Conservation (phyloP, 35 echinoderm and acorn worm species). For the Apostichopus californicus region DNA sequence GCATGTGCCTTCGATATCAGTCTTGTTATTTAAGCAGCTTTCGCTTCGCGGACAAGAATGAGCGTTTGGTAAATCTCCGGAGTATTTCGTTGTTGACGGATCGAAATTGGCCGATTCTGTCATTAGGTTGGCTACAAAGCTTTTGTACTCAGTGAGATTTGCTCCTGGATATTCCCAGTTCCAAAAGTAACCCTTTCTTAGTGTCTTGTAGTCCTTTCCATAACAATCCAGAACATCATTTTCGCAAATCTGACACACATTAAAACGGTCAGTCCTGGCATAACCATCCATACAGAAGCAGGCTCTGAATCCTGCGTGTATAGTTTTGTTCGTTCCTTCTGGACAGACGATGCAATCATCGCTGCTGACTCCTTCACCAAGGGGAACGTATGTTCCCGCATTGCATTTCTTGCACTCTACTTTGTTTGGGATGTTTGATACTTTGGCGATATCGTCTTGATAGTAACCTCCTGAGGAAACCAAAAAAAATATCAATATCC, state of each 20-base stretch:
- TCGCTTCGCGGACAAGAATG: not conserved
- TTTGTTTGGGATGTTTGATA: not conserved
- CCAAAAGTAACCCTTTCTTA: not conserved
- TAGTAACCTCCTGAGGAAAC: not conserved
- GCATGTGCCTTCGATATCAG: not conserved
- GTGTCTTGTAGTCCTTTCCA: too few relatives aligned
- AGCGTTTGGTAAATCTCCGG: not conserved
- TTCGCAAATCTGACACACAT: not conserved
- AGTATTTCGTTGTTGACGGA: not conserved
- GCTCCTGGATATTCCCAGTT: not conserved
- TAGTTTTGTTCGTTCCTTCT: not conserved
- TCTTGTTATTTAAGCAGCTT: not conserved
- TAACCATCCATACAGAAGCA: not conserved
- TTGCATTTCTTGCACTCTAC: not conserved
- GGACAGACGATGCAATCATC: not conserved
- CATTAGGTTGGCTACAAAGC: too few relatives aligned
- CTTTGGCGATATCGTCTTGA: not conserved
- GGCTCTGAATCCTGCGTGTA: slow-evolving; percentile 1
- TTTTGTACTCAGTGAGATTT: not conserved
- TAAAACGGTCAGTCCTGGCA: slow-evolving; percentile 2
- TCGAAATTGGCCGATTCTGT: not conserved
- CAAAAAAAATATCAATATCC: not conserved
- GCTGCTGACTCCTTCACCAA: not conserved
- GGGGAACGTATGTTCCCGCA: not conserved
- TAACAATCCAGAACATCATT: too few relatives aligned